Base-by-base conservation (phyloP, 2,888 invertebrate species). In the Trachelus stipa region DNA sequence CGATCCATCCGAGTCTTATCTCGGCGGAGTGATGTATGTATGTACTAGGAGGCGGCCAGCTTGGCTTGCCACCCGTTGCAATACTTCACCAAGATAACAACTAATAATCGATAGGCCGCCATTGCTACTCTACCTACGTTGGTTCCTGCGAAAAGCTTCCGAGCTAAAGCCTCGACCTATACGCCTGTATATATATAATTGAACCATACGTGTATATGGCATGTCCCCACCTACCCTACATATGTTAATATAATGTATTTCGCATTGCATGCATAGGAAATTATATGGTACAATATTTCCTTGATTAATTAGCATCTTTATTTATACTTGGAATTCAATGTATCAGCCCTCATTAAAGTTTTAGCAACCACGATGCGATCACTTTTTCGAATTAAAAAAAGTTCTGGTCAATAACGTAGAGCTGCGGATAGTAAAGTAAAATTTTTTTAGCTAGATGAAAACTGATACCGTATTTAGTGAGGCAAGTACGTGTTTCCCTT, bases 1-100 rank as follows among this genome's bases (percentile, higher is more conserved):
- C 90, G 88, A 90, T 90, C 89, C 89, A 89, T 90, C 87, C 87
- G 87, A 88, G 87, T 88, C 89, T 91, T 90, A 90, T 90, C 90
- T 90, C 83, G 85, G 87, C 86, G 86, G 88, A 88, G 88, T 89
- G 88, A 89, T 89, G 88, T 88, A 89, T 89, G 88, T 87, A 87
- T 80, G 81, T 73, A 73, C 15, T 23, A 31, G 71, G 69, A n/a
- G 71, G 31, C 71, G 33, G 31, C 71, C 33, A n/a, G 33, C 33
- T 71, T 78, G 37, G 75, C 80, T 79, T 76, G 80, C 80, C 73
- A 73, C 77, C 78, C 80, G 85, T 84, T 84, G 87, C 85, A 88
- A 88, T 89, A 88, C 87, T 88, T 89, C 86, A 89, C 87, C 86
- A 85, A 88, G 89, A 89, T 89, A 89, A 87, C 88, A 86, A 88